Evolutionary conservation across 2,113 vertebrate genomes (phyloP), one percentile per base, ranked within the genome.

Genomic region (Labrus mixtus): DNA sequence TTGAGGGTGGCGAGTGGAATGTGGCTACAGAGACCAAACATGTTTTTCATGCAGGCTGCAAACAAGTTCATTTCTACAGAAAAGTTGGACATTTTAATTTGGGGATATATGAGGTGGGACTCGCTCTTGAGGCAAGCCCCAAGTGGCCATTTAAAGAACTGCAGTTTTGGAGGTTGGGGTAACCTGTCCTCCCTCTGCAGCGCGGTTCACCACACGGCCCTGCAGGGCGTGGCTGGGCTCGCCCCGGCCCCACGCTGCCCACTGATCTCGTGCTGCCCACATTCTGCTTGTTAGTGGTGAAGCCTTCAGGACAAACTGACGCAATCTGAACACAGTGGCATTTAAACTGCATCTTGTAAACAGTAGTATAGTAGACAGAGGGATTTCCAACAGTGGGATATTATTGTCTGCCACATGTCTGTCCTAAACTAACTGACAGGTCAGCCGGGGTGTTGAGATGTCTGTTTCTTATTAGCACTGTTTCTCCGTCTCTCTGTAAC

Each of bases 291-390:
- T 82, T 84, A 79, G 89, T 48, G 82, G 82, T 37, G 63, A 85
- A 56, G 56, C 36, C 64, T 77, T 51, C 23, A 16, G 46, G 55
- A 65, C 33, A 8, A n/a, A 46, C 69, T 82, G 81, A 90, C 79
- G 68, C 70, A 70, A 55, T 66, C 68, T 57, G 23, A 43, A 66
- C 36, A 54, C 85, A 66, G 50, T 53, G 76, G 77, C 76, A 60
- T 81, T 83, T 80, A 57, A 71, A 57, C 19, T 76, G 81, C 78
- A 48, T 72, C 79, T 71, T 72, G 79, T 83, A 87, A 90, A 90
- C 73, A 76, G 74, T 70, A 73, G 77, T 71, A 45, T 12, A 51
- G 71, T 33, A n/a, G 75, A n/a, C n/a, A 10, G 43, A 62, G 63
- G 51, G 55, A 75, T 79, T 73, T 81, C 58, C 68, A 71, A 17